Evolutionary conservation across 1,140 invertebrate species (phyloP), one percentile per base, ranked within the genome.

Genomic region (Elymnias hypermnestra): DNA sequence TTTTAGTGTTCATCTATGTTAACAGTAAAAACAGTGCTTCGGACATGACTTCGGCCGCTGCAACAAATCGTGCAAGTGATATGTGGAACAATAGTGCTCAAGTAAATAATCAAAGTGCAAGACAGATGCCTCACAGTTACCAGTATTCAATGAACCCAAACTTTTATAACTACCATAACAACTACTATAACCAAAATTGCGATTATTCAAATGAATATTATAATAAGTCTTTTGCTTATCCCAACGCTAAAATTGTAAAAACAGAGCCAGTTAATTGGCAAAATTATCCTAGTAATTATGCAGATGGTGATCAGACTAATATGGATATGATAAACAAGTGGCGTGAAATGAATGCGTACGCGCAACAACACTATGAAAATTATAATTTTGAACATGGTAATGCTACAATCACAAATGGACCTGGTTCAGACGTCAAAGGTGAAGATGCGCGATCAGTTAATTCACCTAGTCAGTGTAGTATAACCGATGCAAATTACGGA

Each of bases 51-150:
- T 77, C 70, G 28, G 57, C 58, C 15, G 69, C 75, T 22, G 57
- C 72, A 12, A 64, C 62, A 22, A 79, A 76, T 53, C 67, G 72
- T 71, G 60, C 63, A 2, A 72, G 69, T 76, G 75, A 73, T 55
- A 75, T 76, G 69, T 83, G 78, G 74, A 72, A 72, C 42, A 72
- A 69, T 54, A 49, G 59, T 77, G 57, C 45, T 18, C 64, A 76
- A 28, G 48, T 62, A 29, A 72, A 69, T 56, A 45, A 37, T 47
- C 67, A 64, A 63, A 71, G 56, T 76, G 61, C 39, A 8, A 55
- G 42, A 49, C 62, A 71, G 55, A 8, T 56, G 4, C 59, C 64
- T 37, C 49, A 46, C 35, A 58, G 63, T 36, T 68, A 66, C 53
- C 71, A 72, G 44, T 68, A 71, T 31, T 50, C 67, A 9, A 40